Conservation (phyloP, 2,797 vertebrate species). For the Glyptemys insculpta region DNA sequence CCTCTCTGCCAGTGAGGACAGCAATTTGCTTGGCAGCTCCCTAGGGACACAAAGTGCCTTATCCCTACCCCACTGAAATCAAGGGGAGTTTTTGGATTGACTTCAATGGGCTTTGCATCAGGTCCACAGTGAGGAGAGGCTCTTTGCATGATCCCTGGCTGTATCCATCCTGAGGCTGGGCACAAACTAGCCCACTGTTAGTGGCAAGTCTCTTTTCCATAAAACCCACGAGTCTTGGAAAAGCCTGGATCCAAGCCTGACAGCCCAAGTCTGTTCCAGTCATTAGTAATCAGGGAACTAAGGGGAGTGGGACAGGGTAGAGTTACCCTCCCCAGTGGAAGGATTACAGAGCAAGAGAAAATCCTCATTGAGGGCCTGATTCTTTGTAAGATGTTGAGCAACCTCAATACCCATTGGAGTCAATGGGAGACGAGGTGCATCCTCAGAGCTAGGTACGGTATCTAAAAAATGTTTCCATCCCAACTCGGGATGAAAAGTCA, state of each 20-base stretch:
- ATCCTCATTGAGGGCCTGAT: constrained; percentile 23
- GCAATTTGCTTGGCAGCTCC: neutral
- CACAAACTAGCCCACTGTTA: fast-evolving
- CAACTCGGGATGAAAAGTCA: neutral
- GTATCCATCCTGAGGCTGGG: neutral
- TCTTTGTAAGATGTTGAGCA: neutral
- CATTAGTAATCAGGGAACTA: neutral
- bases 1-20: neutral
- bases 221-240: neutral
- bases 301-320: neutral
- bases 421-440: neutral
- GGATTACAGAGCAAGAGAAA: neutral
- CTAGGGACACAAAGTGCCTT: fast-evolving
- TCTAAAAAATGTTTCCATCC: neutral
- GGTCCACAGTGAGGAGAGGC: neutral
- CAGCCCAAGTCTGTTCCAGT: neutral
- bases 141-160: neutral
- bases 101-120: neutral
- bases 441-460: neutral
- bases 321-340: fast-evolving
- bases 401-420: neutral
- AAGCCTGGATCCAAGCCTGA: neutral
- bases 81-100: neutral
- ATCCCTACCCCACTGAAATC: fast-evolving
- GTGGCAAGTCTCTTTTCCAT: neutral